A percentile compares a stretch with the other conserved stretches of the same genome.
Evolutionary conservation across 92 coral and sea anemone genomes (phyloP).

Genomic region (Zoanthus sansibaricus): DNA sequence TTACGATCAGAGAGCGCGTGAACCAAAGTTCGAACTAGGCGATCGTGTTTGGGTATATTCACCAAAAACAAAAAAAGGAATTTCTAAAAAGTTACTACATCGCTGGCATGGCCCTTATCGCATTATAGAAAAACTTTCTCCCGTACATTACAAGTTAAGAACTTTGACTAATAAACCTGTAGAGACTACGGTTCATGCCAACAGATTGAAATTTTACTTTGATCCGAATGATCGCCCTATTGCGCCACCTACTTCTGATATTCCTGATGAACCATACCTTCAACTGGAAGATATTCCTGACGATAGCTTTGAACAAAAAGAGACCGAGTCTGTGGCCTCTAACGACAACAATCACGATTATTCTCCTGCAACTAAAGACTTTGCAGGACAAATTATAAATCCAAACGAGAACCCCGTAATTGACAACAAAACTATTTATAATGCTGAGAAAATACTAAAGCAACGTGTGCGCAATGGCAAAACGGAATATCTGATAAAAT

Average conservation of each 20-base stretch:
- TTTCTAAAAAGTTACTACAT: conserved; percentile 28
- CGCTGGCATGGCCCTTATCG: conserved; percentile 52
- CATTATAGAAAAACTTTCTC: conserved; percentile 57
- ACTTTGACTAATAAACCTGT: conserved; percentile 51
- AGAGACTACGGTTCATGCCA: conserved; percentile 50
- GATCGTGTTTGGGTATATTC: conserved; percentile 46
- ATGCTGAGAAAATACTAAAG: conserved; percentile 32
- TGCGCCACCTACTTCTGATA: conserved; percentile 28
- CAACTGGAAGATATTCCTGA: conserved; percentile 6
- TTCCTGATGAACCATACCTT: conserved; percentile 20
- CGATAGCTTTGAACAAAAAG: conserved; percentile 30
- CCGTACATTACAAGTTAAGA: conserved; percentile 46
- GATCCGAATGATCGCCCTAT: conserved; percentile 61
- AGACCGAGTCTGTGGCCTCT: not conserved
- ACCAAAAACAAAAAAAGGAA: conserved; percentile 28
- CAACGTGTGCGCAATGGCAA: conserved; percentile 14
- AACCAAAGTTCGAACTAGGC: conserved; percentile 34
- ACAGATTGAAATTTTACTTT: conserved; percentile 57
- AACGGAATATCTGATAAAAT: conserved; percentile 30
- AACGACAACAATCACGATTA: not conserved
- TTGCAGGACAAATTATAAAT: not conserved
- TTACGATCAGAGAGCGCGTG: conserved; percentile 25
- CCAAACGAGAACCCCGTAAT: not conserved
- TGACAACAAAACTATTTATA: conserved; percentile 31
- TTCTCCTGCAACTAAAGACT: not conserved